Evolutionary conservation across 2,113 vertebrate genomes (phyloP), one percentile per base, ranked within the genome.

Genomic region (Diglossa brunneiventris): DNA sequence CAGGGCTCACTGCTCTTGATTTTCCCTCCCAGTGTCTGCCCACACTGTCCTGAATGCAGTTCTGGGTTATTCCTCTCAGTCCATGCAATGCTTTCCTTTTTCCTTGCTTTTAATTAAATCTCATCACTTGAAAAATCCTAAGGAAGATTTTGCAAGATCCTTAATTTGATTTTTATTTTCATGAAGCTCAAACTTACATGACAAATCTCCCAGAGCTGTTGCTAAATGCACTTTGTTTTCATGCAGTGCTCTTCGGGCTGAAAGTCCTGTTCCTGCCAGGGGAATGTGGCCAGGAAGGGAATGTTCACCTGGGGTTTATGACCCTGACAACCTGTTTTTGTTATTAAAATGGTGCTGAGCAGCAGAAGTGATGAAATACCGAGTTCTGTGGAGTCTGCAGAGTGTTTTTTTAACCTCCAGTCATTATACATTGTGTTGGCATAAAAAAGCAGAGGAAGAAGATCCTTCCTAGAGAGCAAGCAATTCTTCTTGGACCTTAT

Each of bases 151-250:
- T 42, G 31, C 66, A 16, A 17, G 73, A 22, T 63, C 80, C 83
- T 89, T 75, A 76, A 89, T 89, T 82, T 89, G 79, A 74, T 94
- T 92, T 95, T 95, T 86, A 50, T 92, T 94, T 95, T 92, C 70
- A 80, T 92, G 89, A 70, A 39, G 77, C 58, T 72, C 42, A 66
- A 89, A 58, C 58, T 80, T 49, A 2, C 49, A 85, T 74, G 82
- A 92, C 66, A 59, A 46, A 24, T 37, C 83, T 83, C 63, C 55
- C n/a, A 39, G 72, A 85, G 89, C 91, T 73, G 69, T 42, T 66
- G 83, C 92, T 96, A 52, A 92, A 84, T 55, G 74, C 66, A 16
- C 23, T 30, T 84, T 82, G 74, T 87, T 79, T 85, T 53, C n/a
- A 5, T 26, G 64, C 69, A 26, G 28, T 3, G 79, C 72, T 83